Evolutionary conservation across 2,888 invertebrate species (phyloP), one percentile per base, ranked within the genome.

Genomic region (Rhamnusium bicolor): DNA sequence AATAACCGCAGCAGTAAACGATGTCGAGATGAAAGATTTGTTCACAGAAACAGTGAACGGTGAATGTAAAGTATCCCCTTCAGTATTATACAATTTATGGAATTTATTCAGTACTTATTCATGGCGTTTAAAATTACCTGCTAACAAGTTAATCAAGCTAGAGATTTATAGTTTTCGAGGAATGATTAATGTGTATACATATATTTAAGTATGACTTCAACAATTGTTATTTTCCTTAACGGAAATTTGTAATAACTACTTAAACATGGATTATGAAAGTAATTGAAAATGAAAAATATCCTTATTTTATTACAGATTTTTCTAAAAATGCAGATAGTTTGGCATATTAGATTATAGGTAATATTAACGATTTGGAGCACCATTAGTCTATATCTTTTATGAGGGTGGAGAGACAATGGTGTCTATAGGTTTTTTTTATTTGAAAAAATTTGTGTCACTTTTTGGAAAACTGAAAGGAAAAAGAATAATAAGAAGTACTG

Each of bases 111-210:
- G 58, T 60, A 29, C 29, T 60, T 60, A 40, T 14, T 16, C 18
- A 60, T 60, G 32, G 32, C 16, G 58, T 40, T 60, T 32, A 58
- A 58, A 58, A 29, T 29, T 58, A 29, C 56, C 56, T 29, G 56
- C 16, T 60, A 60, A 60, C 58, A 60, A 60, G 40, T 60, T 60
- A 60, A 60, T 60, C 58, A 19, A 29, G 58, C 16, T 16, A 40
- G 32, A 32, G 18, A 60, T 60, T 60, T 60, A 60, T 60, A 18
- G 58, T 32, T 58, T 10, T 3, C 29, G 6, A 10, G 18, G 18
- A 60, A 40, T 40, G 58, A 60, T 40, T 40, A 60, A 29, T 60
- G 32, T 60, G 29, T 60, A 18, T 16, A 14, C 29, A 10, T 40
- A 60, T 60, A 16, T 60, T 60, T 40, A 60, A 32, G 16, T 14